These are phyloP conservation scores for Diabrotica balteata DNA, from an alignment of 2,888 invertebrate species.

Conservation along the genomic window DNA sequence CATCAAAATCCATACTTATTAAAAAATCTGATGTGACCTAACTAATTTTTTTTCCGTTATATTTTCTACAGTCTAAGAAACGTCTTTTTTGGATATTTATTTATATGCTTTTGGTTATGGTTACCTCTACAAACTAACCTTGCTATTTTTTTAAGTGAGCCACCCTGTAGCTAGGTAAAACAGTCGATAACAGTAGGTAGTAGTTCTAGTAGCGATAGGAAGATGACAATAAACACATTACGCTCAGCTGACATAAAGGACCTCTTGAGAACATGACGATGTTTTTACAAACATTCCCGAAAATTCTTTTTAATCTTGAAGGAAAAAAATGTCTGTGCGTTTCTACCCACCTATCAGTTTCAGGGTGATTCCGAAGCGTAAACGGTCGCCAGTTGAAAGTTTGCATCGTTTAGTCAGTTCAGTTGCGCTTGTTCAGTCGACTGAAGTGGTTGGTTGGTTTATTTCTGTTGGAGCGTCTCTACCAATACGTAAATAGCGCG, in stretches of 20 bases:
- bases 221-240: conserved; percentile 1
- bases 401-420: conserved; percentile 5
- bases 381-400: too few relatives aligned
- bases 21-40: too few relatives aligned
- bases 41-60: not conserved
- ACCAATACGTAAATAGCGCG: conserved; percentile 18
- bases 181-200: not conserved
- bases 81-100: not conserved
- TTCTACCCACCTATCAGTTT: too few relatives aligned
- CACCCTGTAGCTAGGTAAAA: not conserved
- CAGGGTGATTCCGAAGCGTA: too few relatives aligned
- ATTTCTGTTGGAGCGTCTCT: not conserved
- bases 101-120: too few relatives aligned
- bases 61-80: not conserved
- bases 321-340: too few relatives aligned
- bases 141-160: not conserved
- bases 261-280: not conserved
- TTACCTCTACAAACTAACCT: not conserved
- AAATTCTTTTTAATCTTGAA: too few relatives aligned
- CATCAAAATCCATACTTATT: too few relatives aligned
- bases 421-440: conserved; percentile 41
- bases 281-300: too few relatives aligned
- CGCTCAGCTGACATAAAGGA: not conserved
- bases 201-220: conserved; percentile 1
- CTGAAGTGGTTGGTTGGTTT: not conserved